Evolutionary conservation across 2,888 invertebrate genomes (phyloP).

Genomic region (Stegophylla sp.): DNA sequence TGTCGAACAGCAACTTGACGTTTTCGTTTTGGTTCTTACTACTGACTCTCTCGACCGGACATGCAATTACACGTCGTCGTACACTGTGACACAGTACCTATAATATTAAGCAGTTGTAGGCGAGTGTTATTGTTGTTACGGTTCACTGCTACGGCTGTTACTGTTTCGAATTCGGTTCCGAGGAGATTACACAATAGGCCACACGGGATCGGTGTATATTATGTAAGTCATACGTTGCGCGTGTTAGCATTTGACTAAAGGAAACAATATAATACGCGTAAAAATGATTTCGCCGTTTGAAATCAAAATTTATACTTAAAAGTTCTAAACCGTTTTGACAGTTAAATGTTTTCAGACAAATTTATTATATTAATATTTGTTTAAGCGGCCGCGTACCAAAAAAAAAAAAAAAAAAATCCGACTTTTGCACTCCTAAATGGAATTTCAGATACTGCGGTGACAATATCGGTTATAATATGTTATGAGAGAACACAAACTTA

Average conservation of each 20-base stretch:
- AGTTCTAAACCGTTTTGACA: neutral
- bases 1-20: no score
- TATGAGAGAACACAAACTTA: no score
- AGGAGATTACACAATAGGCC: slow-evolving; percentile 26
- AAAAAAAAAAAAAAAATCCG: no score
- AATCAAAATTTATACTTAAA: no score
- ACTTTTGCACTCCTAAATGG: no score
- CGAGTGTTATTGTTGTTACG: neutral
- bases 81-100: no score
- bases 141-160: neutral
- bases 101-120: no score
- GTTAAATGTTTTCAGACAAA: neutral
- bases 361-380: neutral
- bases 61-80: neutral
- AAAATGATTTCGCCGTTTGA: no score
- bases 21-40: neutral
- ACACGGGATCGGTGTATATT: neutral
- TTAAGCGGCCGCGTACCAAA: no score
- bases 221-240: neutral
- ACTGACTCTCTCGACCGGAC: neutral
- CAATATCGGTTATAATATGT: no score
- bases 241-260: neutral
- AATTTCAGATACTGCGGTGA: no score
- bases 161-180: neutral
- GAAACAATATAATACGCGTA: no score